Evolutionary conservation across 2,113 vertebrate species (phyloP).

Genomic region (Oplegnathus fasciatus): DNA sequence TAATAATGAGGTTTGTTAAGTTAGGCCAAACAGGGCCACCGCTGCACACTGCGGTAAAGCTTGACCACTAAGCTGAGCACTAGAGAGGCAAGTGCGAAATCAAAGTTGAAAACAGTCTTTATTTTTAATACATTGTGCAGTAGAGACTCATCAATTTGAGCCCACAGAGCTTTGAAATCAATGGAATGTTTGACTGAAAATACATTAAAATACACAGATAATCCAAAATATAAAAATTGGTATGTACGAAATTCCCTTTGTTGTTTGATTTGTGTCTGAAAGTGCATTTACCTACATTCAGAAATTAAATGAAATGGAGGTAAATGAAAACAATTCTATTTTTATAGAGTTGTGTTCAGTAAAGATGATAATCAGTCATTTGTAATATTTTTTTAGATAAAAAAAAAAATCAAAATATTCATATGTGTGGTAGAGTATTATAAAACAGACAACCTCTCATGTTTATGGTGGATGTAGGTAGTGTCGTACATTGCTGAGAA

Average conservation of each 20-base stretch:
- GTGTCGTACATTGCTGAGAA: neutral
- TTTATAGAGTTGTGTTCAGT: neutral
- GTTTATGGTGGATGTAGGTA: conserved; percentile 2
- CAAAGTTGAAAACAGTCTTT: conserved; percentile 35
- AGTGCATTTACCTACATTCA: neutral
- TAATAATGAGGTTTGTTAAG: conserved; percentile 65
- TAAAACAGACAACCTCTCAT: neutral
- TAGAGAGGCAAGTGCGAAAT: conserved; percentile 49
- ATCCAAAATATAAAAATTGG: conserved; percentile 5
- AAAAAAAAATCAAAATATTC: neutral
- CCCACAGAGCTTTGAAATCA: conserved; percentile 21
- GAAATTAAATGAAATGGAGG: neutral
- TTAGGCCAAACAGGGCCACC: conserved; percentile 37
- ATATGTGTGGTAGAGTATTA: neutral
- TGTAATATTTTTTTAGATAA: neutral
- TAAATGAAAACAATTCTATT: neutral
- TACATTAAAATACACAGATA: neutral
- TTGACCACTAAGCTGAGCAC: conserved; percentile 42
- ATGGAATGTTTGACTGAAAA: conserved; percentile 19
- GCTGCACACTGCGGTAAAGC: conserved; percentile 46
- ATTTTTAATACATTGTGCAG: conserved; percentile 17
- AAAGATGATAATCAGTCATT: neutral
- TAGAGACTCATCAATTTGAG: conserved; percentile 34
- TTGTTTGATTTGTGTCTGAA: neutral
- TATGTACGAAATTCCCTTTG: neutral